Evolutionary conservation across 2,113 vertebrate genomes (phyloP), one percentile per base, ranked within the genome.

Genomic region (Eubucco bourcierii): DNA sequence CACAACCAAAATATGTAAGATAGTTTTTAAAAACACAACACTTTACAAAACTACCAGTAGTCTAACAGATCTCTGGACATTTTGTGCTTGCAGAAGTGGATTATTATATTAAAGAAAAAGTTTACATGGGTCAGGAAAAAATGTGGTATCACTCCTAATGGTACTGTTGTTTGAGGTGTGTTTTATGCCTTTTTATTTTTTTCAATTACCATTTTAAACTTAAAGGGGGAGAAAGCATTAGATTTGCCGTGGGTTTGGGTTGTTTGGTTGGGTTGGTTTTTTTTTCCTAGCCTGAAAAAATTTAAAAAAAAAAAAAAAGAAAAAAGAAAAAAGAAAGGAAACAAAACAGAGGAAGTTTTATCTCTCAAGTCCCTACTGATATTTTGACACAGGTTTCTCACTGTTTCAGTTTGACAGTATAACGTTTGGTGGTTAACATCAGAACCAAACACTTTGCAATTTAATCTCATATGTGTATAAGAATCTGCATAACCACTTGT

Each of bases 401-500:
- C 21, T 81, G 44, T 39, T 94, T 81, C 28, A 24, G 10, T 72
- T 86, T 80, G 53, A 84, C 58, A 64, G 20, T 78, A 52, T 63
- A 81, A 47, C 58, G 56, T 41, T 92, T 87, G 33, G 33, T 89
- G 59, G 67, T 66, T 66, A 80, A 81, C 0, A 0, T 31, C 85
- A 80, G 66, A 88, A 58, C 24, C 21, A 74, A n/a, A 20, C 88
- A 58, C 77, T 86, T 72, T 88, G 12, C 33, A 89, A 37, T 73
- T 93, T 73, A 88, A 84, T 79, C 72, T 88, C 33, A 60, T 60
- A 44, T 44, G 19, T 79, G 33, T 67, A 9, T 59, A 73, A 94
- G 66, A 94, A 88, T 80, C 63, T 87, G 77, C 90, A 89, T 92
- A 89, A 89, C 33, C 41, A 58, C 25, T 74, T 47, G 58, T 87